Evolutionary conservation across 1,140 invertebrate genomes (phyloP).

Genomic region (Drosophila hydei): DNA sequence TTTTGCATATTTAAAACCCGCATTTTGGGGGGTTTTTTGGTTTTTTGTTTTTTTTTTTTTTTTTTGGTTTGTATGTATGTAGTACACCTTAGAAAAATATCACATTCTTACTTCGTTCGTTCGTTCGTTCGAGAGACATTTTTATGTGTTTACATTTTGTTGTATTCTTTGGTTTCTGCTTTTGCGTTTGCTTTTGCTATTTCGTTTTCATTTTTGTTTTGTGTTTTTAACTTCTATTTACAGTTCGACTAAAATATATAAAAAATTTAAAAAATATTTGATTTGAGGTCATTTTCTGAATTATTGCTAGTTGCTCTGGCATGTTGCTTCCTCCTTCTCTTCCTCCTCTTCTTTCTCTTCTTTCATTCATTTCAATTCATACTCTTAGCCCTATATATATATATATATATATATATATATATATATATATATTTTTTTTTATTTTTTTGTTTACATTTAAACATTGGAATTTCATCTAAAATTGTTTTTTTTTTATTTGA

Average conservation of each 20-base stretch:
- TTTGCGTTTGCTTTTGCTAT: conserved; percentile 30
- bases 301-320: conserved; percentile 78
- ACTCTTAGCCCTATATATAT: background rate
- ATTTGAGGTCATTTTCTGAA: conserved; percentile 84
- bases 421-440: conserved; percentile 1
- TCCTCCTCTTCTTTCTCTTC: conserved; percentile 12
- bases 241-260: conserved; percentile 77
- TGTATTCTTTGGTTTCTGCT: conserved; percentile 62
- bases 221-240: conserved; percentile 56
- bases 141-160: conserved; percentile 61
- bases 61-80: conserved; percentile 60
- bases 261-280: conserved; percentile 83
- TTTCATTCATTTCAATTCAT: conserved; percentile 4
- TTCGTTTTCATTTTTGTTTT: conserved; percentile 25
- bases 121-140: conserved; percentile 84
- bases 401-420: background rate
- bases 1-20: conserved; percentile 1
- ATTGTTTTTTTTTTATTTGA: conserved; percentile 37
- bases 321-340: conserved; percentile 10
- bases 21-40: conserved; percentile 3
- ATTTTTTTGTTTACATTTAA: conserved; percentile 40
- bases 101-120: conserved; percentile 84
- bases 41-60: conserved; percentile 48
- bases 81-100: conserved; percentile 84
- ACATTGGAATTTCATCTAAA: conserved; percentile 70